A percentile compares a stretch with the other conserved stretches of the same genome.
phyloP scores from a whole-genome alignment of 1,140 invertebrate genomes.

The Whitmania pigra region DNA sequence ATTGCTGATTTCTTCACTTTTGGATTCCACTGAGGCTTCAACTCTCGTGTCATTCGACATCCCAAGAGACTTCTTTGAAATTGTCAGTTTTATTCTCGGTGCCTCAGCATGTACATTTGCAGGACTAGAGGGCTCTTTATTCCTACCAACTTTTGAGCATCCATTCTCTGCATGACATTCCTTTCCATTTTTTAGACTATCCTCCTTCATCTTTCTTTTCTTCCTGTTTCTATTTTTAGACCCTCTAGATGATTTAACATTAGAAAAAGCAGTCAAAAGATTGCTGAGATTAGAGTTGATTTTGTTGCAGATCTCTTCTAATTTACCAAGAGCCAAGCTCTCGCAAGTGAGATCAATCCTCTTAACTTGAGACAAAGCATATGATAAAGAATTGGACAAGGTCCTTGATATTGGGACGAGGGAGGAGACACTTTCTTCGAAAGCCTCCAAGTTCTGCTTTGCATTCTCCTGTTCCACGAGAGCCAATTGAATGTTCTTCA shows the following conservation, averaged over 20 bases:
- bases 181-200: neutral
- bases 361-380: constrained; percentile 1
- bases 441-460: neutral
- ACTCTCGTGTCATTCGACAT: neutral
- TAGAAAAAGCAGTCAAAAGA: neutral
- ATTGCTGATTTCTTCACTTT: neutral
- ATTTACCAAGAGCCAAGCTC: neutral
- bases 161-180: neutral
- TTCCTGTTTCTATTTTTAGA: constrained; percentile 4
- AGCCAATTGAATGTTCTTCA: neutral
- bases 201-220: neutral
- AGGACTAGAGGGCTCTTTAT: neutral
- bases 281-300: neutral
- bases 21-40: neutral
- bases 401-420: constrained; percentile 3
- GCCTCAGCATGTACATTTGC: neutral
- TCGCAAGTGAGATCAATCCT: neutral
- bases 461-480: neutral
- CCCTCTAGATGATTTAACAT: neutral
- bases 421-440: constrained; percentile 1
- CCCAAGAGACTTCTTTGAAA: neutral
- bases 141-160: no score
- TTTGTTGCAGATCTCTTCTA: neutral
- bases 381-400: constrained; percentile 6
- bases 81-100: constrained; percentile 11